Conservation (phyloP, 2,797 vertebrate genomes). For the Carcharodon carcharias region DNA sequence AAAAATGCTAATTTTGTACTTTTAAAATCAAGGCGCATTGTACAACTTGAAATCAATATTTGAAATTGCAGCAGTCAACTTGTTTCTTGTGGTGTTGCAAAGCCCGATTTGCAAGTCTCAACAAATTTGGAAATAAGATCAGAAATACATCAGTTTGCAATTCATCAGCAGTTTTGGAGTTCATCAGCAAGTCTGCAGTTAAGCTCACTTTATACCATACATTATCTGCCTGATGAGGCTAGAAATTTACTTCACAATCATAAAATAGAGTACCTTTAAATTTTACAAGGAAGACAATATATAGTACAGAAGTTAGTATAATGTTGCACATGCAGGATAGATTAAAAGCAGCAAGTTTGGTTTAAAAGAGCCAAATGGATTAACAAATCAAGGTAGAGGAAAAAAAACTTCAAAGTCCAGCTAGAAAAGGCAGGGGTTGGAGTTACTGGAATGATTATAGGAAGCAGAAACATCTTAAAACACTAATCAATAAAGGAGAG, state of each 20-base stretch:
- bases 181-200: not conserved
- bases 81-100: not conserved
- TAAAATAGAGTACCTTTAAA: not conserved
- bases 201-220: not conserved
- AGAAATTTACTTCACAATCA: not conserved
- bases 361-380: not conserved
- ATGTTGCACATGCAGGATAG: not conserved
- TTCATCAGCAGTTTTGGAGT: not conserved
- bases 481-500: not conserved
- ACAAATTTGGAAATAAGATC: not conserved
- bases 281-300: not conserved
- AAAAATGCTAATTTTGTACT: slow-evolving; percentile 17
- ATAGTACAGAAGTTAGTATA: not conserved
- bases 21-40: not conserved
- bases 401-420: not conserved
- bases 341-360: not conserved
- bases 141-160: not conserved
- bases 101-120: not conserved
- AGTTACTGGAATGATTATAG: not conserved
- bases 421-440: not conserved
- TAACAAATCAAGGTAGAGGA: not conserved
- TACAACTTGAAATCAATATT: not conserved
- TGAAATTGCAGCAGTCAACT: slow-evolving; percentile 4
- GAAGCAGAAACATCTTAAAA: not conserved
- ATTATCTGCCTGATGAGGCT: not conserved